phyloP scores from a whole-genome alignment of 1,140 invertebrate genomes.

The Tetramorium parvispinum region DNA sequence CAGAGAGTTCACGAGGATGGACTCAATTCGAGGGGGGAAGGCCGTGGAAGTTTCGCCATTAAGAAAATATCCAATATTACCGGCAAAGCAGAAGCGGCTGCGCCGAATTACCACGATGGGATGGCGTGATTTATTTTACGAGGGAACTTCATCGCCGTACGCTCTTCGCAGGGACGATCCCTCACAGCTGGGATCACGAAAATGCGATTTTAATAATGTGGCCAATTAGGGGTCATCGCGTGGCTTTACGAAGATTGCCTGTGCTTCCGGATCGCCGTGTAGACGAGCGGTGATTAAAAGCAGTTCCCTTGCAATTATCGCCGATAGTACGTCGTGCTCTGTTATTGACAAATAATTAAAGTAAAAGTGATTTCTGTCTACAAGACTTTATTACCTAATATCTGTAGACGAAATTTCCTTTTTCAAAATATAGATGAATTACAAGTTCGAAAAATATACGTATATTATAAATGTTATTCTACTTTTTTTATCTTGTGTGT shows the following conservation, averaged over 20 bases:
- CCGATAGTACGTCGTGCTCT: neutral
- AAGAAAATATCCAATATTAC: slow-evolving; percentile 78
- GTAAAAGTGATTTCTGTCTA: neutral
- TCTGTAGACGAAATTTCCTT: neutral
- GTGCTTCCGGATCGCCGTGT: slow-evolving; percentile 20
- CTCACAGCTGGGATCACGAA: slow-evolving; percentile 67
- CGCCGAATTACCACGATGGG: slow-evolving; percentile 71
- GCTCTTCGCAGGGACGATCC: slow-evolving; percentile 54
- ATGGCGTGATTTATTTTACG: slow-evolving; percentile 76
- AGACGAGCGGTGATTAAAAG: slow-evolving; percentile 48
- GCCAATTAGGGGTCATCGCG: slow-evolving; percentile 66
- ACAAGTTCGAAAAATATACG: neutral
- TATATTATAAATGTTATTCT: neutral
- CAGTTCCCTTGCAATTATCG: slow-evolving; percentile 28
- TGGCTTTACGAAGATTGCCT: slow-evolving; percentile 31
- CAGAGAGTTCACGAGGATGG: slow-evolving; percentile 66
- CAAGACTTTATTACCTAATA: neutral
- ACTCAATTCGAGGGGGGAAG: slow-evolving; percentile 52
- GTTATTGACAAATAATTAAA: slow-evolving; percentile 25
- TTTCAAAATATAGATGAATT: neutral
- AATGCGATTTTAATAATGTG: slow-evolving; percentile 75
- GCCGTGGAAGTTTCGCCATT: slow-evolving; percentile 70
- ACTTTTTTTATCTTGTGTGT: neutral
- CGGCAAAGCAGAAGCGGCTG: slow-evolving; percentile 66
- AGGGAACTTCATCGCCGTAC: slow-evolving; percentile 73